A percentile compares a stretch with the other conserved stretches of the same genome.
Evolutionary conservation across 2,113 vertebrate genomes (phyloP).

Genomic region (Notiomystis cincta): DNA sequence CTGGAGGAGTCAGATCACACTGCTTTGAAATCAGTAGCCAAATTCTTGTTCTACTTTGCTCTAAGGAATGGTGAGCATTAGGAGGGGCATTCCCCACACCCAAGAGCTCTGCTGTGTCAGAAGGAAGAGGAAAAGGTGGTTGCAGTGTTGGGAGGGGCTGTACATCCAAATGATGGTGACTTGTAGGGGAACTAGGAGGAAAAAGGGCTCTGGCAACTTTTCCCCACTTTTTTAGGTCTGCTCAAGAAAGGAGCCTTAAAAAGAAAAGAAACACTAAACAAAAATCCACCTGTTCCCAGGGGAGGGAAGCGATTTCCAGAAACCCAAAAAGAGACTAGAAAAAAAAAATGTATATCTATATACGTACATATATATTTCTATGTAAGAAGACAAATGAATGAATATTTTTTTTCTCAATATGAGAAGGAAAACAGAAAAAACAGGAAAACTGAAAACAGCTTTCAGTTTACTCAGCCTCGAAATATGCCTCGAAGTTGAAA

Average conservation of each 20-base stretch:
- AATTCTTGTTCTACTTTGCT: neutral
- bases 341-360: neutral
- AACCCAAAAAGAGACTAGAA: neutral
- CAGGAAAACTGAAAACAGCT: no score
- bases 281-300: neutral
- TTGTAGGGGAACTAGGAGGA: neutral
- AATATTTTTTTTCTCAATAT: neutral
- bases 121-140: neutral
- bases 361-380: neutral
- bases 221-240: neutral
- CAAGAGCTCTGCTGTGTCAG: neutral
- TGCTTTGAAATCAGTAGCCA: neutral
- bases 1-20: neutral
- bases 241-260: neutral
- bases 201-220: neutral
- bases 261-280: neutral
- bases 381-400: neutral
- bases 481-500: constrained; percentile 7
- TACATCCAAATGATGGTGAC: neutral
- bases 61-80: neutral
- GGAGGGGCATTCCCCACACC: neutral
- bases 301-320: neutral
- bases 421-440: constrained; percentile 5
- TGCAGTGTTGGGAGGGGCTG: neutral
- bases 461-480: neutral